Conservation (phyloP, 2,113 vertebrate species). For the Spea multiplicata region DNA sequence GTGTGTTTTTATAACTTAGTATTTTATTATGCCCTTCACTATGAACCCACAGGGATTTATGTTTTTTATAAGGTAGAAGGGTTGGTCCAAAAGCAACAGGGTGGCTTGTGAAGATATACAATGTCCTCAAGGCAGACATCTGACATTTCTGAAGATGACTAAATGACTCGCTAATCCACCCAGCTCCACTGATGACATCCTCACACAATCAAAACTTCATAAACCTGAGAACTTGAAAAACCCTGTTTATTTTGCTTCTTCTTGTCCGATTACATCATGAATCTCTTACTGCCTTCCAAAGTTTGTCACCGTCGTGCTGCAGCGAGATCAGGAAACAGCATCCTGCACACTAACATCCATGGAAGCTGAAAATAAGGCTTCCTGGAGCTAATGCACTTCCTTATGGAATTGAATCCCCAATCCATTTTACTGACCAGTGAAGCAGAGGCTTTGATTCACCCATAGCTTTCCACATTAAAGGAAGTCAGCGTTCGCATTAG, state of each 20-base stretch:
- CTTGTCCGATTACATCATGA: slow-evolving; percentile 21
- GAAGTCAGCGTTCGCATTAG: not conserved
- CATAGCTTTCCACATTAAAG: not conserved
- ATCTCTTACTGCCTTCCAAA: slow-evolving; percentile 6
- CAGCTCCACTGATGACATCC: not conserved
- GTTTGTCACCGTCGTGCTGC: not conserved
- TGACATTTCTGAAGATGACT: not conserved
- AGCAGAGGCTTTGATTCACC: slow-evolving; percentile 16
- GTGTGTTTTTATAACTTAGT: too few species aligned
- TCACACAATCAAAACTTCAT: not conserved
- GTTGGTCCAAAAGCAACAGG: too few species aligned
- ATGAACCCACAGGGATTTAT: too few species aligned
- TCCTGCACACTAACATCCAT: not conserved
- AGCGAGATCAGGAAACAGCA: not conserved
- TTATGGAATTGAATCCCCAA: slow-evolving; percentile 2
- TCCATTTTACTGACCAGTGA: slow-evolving; percentile 27
- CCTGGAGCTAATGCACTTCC: not conserved
- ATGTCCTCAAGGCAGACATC: not conserved
- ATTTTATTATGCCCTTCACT: too few species aligned
- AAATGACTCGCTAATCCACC: not conserved
- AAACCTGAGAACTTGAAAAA: too few species aligned
- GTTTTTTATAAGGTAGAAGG: too few species aligned
- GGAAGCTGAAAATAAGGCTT: slow-evolving; percentile 6
- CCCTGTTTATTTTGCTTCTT: too few species aligned
- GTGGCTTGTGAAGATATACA: too few species aligned